Percentiles rank a stretch among this genome's conserved stretches.
phyloP scores from a whole-genome alignment of 1,140 invertebrate species.

The Drosophila rufa region DNA sequence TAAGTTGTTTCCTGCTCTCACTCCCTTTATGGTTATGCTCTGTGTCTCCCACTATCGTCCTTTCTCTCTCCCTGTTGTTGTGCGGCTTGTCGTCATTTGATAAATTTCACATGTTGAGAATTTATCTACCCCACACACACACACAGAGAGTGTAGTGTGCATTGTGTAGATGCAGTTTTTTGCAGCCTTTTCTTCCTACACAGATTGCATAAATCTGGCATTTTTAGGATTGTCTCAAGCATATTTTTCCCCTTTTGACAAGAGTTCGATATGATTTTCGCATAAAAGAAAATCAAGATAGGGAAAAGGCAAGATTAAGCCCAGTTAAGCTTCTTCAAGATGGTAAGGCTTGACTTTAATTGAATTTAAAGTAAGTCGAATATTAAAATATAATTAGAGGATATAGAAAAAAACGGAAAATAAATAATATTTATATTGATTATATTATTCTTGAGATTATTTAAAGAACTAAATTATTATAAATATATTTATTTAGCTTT shows the following conservation, averaged over 20 bases:
- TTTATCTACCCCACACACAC: slow-evolving; percentile 57
- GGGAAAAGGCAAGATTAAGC: not conserved
- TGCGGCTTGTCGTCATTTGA: slow-evolving; percentile 70
- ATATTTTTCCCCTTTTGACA: slow-evolving; percentile 1
- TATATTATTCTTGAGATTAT: too few species aligned
- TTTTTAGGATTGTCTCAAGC: slow-evolving; percentile 30
- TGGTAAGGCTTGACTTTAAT: not conserved
- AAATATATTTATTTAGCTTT: not conserved
- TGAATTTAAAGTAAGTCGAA: not conserved
- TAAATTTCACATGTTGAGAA: slow-evolving; percentile 78
- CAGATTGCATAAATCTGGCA: slow-evolving; percentile 59
- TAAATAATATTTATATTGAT: too few species aligned
- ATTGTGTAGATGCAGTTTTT: slow-evolving; percentile 24
- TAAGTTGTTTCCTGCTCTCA: slow-evolving; percentile 72
- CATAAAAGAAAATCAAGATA: slow-evolving; percentile 1
- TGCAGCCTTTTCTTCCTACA: not conserved
- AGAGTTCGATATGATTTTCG: slow-evolving; percentile 40
- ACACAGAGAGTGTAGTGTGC: not conserved
- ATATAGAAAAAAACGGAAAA: not conserved
- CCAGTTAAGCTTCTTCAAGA: not conserved
- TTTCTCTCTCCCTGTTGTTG: slow-evolving; percentile 16
- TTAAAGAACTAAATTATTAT: too few species aligned
- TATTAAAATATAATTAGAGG: not conserved
- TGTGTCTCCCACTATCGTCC: not conserved
- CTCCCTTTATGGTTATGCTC: slow-evolving; percentile 9